Base-by-base conservation (phyloP, 1,140 invertebrate species). In the Heliconius hewitsoni region DNA sequence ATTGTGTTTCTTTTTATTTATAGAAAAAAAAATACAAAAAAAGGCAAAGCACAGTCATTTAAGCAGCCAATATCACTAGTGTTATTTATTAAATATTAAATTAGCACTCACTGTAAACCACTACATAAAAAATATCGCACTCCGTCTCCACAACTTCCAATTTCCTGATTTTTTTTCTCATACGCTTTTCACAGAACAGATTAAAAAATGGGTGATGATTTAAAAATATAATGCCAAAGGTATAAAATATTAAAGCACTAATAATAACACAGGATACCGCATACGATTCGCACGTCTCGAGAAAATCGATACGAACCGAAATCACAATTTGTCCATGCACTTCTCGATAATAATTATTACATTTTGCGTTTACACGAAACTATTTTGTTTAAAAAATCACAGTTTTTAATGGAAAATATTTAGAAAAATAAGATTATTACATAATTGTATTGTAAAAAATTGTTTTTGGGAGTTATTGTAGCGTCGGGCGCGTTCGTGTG, bases 241-340 rank as follows among this genome's bases (percentile, higher is more conserved):
- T 66, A 66, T 66, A 86, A 85, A 87, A 87, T 85, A 91, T 87
- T 86, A 80, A 87, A 86, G 74, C 87, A 90, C 85, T 86, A 87
- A 86, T 87, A 89, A 93, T 88, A 91, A 90, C 89, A 90, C 88
- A 85, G 82, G 79, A 85, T 84, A 86, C 90, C 88, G 90, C 88
- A 91, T 87, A 87, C 83, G 79, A 84, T 87, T 85, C 81, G 83
- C 83, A 88, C 87, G 89, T 90, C 90, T 90, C 83, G 75, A 80
- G 86, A 93, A 93, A 93, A 93, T 93, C 92, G 88, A 93, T 93
- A 93, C 87, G 84, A 80, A 84, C 82, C 77, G 82, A 87, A 85
- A 87, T 87, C 85, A 86, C 86, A 81, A 80, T 81, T 76, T 70
- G 57, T 78, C 75, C 73, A 81, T 71, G 78, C 81, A 85, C 76